Conservation (phyloP, 2,113 vertebrate genomes). For the Varanus salvator region DNA sequence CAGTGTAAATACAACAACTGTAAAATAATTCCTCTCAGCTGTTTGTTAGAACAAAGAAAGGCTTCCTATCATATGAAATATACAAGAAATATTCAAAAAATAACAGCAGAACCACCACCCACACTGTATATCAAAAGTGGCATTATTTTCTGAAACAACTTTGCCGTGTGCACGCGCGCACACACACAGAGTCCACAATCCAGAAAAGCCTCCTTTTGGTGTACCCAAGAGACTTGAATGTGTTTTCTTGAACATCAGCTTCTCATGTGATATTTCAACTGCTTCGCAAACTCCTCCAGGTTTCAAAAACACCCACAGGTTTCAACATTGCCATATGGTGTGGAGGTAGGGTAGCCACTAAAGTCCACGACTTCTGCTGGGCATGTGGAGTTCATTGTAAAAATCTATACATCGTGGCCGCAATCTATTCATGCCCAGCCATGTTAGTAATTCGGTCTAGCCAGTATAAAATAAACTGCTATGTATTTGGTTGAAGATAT, state of each 20-base stretch:
- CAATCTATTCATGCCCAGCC: not conserved
- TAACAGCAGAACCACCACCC: not conserved
- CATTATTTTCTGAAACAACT: not conserved
- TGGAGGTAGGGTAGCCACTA: not conserved
- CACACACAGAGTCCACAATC: not conserved
- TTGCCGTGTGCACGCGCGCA: not conserved
- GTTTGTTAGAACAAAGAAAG: not conserved
- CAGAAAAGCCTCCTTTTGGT: not conserved
- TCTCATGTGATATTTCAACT: conserved; percentile 24
- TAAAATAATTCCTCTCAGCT: not conserved
- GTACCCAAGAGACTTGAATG: conserved; percentile 2
- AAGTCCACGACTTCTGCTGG: not conserved
- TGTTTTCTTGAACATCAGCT: conserved; percentile 3
- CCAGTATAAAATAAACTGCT: not conserved
- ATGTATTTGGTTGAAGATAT: not conserved
- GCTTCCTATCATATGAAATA: not conserved
- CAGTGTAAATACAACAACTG: not conserved
- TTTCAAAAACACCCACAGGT: conserved; percentile 35
- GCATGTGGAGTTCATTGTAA: not conserved
- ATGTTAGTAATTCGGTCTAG: not conserved
- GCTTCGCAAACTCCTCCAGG: conserved; percentile 20
- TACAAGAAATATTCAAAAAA: not conserved
- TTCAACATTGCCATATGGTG: conserved; percentile 5
- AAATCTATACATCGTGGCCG: not conserved
- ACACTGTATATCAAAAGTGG: not conserved